Evolutionary conservation across 2,113 vertebrate genomes (phyloP).

Genomic region (Hippoglossus stenolepis): DNA sequence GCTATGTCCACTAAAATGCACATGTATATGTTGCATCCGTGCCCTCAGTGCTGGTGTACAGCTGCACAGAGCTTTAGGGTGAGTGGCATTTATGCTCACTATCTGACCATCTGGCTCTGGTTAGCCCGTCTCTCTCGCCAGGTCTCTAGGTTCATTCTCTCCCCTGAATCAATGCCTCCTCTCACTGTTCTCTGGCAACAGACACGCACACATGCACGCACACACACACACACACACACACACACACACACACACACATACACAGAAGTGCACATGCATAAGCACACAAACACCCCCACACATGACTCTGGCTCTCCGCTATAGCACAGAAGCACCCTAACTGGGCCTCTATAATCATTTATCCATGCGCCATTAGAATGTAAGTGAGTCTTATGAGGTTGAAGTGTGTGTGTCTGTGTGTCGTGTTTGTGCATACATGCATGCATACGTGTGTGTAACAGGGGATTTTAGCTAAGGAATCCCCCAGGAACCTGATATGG

Average conservation of each 20-base stretch:
- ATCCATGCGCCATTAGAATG: conserved; percentile 78
- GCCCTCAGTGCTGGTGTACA: background rate
- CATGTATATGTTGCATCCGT: background rate
- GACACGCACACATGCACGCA: conserved; percentile 41
- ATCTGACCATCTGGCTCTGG: conserved; percentile 79
- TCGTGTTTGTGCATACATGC: conserved; percentile 35
- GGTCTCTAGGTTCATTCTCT: conserved; percentile 78
- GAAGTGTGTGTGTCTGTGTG: conserved; percentile 19
- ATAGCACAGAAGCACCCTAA: conserved; percentile 72
- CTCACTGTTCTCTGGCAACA: conserved; percentile 67
- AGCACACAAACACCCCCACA: conserved; percentile 46
- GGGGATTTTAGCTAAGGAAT: conserved; percentile 68
- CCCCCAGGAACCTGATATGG: conserved; percentile 74
- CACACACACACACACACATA: conserved; percentile 39
- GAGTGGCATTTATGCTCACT: conserved; percentile 52
- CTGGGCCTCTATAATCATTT: conserved; percentile 82
- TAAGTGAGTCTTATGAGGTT: conserved; percentile 70
- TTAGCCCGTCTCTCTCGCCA: conserved; percentile 69
- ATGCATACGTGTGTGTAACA: conserved; percentile 30
- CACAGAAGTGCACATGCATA: conserved; percentile 37
- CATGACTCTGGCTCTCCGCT: conserved; percentile 53
- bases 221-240: conserved; percentile 41
- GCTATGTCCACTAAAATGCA: background rate
- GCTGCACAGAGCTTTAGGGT: conserved; percentile 15
- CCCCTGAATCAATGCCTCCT: conserved; percentile 74